These are phyloP conservation scores for Aradophagus sp. DNA, from an alignment of 1,140 invertebrate species.

Conservation along the genomic window DNA sequence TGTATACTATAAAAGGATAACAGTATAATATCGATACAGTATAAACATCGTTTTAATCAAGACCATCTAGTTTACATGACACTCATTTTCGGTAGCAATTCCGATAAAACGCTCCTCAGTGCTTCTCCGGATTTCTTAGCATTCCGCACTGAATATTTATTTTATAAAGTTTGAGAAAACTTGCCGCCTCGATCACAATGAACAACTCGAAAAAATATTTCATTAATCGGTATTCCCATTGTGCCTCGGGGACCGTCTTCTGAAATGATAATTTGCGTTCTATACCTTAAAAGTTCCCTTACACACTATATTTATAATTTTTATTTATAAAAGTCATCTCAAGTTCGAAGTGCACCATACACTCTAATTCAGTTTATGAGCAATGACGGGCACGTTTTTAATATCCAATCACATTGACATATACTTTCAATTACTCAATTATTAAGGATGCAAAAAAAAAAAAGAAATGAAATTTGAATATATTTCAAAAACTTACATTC, in stretches of 20 bases:
- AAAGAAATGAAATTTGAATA: too few relatives aligned
- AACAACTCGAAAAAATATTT: constrained; percentile 7
- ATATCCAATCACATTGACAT: constrained; percentile 34
- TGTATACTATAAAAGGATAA: constrained; percentile 8
- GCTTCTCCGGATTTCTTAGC: constrained; percentile 4
- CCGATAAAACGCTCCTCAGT: constrained; percentile 18
- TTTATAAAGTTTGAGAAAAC: constrained; percentile 14
- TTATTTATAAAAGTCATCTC: constrained; percentile 47
- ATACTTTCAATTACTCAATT: constrained; percentile 46
- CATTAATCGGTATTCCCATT: constrained; percentile 13
- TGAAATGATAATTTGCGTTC: constrained; percentile 27
- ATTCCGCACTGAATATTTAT: constrained; percentile 2
- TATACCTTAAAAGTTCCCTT: constrained; percentile 29
- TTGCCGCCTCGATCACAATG: neutral
- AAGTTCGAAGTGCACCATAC: constrained; percentile 36
- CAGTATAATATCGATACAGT: constrained; percentile 9
- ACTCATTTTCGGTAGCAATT: constrained; percentile 29
- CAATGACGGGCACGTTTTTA: constrained; percentile 43
- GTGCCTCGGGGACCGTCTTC: neutral
- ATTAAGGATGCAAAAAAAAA: too few relatives aligned
- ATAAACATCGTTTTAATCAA: constrained; percentile 31
- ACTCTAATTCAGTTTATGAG: constrained; percentile 43
- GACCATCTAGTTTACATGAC: constrained; percentile 23
- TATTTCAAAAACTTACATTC: too few relatives aligned
- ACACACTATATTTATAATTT: constrained; percentile 27